These are phyloP conservation scores for Drosophila bipectinata DNA, from an alignment of 1,140 invertebrate species.

Conservation along the genomic window DNA sequence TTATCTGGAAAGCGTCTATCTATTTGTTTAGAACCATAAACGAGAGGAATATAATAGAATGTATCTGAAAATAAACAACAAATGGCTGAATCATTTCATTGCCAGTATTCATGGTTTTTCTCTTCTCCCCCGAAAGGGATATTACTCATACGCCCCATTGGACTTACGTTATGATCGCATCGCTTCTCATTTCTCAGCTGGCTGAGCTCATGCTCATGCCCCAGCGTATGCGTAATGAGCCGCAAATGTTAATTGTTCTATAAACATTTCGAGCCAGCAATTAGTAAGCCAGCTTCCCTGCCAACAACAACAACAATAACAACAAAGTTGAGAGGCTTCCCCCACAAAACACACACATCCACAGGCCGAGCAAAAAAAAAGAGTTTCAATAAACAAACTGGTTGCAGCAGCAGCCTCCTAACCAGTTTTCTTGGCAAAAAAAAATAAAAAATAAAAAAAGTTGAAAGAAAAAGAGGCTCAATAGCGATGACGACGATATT, in stretches of 20 bases:
- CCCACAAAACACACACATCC: conserved; percentile 30
- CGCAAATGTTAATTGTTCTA: conserved; percentile 63
- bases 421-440: conserved; percentile 48
- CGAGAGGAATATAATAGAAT: conserved; percentile 12
- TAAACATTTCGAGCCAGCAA: conserved; percentile 60
- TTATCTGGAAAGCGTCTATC: conserved; percentile 18
- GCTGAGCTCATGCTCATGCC: conserved; percentile 45
- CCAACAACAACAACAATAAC: not conserved
- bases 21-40: conserved; percentile 21
- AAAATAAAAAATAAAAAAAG: conserved; percentile 21
- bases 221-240: conserved; percentile 56
- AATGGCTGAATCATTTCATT: conserved; percentile 42
- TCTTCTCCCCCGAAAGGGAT: conserved; percentile 16
- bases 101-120: conserved; percentile 22
- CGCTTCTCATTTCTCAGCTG: conserved; percentile 13
- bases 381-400: conserved; percentile 24
- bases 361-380: no score
- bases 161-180: conserved; percentile 28
- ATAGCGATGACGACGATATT: conserved; percentile 46
- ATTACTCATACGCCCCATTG: conserved; percentile 50
- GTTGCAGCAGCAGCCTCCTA: conserved; percentile 48
- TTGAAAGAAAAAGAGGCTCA: conserved; percentile 39
- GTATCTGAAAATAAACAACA: conserved; percentile 20
- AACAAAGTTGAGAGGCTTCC: conserved; percentile 45
- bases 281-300: conserved; percentile 26